A percentile compares a stretch with the other conserved stretches of the same genome.
These are phyloP conservation scores for Orchesella cincta DNA, from an alignment of 1,140 invertebrate genomes.

Conservation along the genomic window DNA sequence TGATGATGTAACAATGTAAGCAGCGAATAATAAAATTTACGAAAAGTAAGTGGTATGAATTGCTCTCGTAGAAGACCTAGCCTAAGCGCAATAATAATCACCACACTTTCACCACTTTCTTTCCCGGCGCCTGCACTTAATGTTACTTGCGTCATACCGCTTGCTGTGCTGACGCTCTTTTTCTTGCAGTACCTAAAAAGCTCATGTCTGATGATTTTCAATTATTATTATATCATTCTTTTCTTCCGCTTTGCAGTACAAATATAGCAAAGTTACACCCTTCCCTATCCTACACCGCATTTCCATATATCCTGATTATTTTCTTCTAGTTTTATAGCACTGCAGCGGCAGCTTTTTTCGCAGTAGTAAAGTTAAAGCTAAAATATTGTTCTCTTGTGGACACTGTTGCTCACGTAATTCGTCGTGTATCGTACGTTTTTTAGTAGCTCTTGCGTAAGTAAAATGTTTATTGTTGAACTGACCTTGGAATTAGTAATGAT, in stretches of 20 bases:
- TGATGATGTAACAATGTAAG: not conserved
- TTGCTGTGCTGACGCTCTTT: not conserved
- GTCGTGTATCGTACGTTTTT: not conserved
- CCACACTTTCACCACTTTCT: not conserved
- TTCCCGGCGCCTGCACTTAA: not conserved
- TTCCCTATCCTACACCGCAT: too few relatives aligned
- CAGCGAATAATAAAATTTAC: not conserved
- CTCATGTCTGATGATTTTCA: not conserved
- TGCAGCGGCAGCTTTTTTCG: not conserved
- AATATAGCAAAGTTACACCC: too few relatives aligned
- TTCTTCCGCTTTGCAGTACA: not conserved
- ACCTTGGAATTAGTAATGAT: constrained; percentile 98
- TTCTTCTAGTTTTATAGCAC: constrained; percentile 2
- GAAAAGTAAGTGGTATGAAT: not conserved
- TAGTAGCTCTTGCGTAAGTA: not conserved
- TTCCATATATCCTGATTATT: not conserved
- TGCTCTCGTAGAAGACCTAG: too few relatives aligned
- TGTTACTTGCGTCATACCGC: not conserved
- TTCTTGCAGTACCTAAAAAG: not conserved
- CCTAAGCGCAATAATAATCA: not conserved
- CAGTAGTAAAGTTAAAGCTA: not conserved
- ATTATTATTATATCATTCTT: not conserved
- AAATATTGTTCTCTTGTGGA: not conserved
- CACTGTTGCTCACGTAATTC: constrained; percentile 18
- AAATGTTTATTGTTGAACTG: constrained; percentile 53